Base-by-base conservation (phyloP, 1,140 invertebrate genomes). In the Charaxes varanes region DNA sequence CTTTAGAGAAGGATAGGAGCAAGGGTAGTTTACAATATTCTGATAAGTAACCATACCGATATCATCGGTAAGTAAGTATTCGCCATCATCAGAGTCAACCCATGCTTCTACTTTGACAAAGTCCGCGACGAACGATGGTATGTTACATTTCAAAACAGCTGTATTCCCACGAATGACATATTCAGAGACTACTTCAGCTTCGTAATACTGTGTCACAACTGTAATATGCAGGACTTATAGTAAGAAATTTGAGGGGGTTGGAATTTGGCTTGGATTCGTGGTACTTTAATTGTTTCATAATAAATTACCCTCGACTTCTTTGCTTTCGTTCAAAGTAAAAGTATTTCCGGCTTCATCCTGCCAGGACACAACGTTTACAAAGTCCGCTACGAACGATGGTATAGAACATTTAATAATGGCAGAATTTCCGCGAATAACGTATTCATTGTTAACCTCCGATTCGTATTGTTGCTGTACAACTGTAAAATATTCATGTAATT, bases 131-230 rank as follows among this genome's bases (percentile, higher is more conserved):
- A 96, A 97, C 38, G 91, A 93, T 8, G 96, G 96, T 56, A 97
- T 96, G 54, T 92, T 94, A 77, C 96, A 97, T 82, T 96, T 96
- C 22, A 97, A 79, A 30, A 97, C 92, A 11, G 95, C 96, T 26
- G 94, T 93, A 80, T 97, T 97, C 32, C 95, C 95, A 38, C 92
- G 88, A 62, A 97, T 97, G 14, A 96, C 94, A 82, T 96, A 96
- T 63, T 95, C 95, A 22, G 94, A 94, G n/a, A 94, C 91, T 32
- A 96, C 92, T 81, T 96, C 93, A 11, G 95, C 91, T 74, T 96
- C 93, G 81, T 96, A 97, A 74, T 92, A 92, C 74, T 95, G 94
- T 64, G 92, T 92, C 17, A 96, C 92, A 70, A 97, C 96, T 96
- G 87, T 26, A 86, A 85, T 64, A 21, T 36, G 10, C 15, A 45